Base-by-base conservation (phyloP, 2,888 invertebrate species). In the Ichneumoninae sp. region DNA sequence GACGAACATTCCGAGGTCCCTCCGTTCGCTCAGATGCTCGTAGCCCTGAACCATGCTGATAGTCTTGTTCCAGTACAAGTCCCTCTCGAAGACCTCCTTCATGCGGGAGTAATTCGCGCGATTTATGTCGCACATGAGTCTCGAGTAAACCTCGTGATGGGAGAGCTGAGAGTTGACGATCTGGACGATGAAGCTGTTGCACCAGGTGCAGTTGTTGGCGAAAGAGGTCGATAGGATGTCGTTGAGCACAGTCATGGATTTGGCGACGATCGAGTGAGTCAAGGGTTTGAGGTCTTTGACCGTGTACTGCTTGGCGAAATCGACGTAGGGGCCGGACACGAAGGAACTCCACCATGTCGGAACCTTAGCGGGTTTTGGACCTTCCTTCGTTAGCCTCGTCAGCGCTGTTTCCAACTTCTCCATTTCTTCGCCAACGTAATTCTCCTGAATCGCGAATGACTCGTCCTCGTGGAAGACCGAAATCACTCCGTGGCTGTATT, bases 31-130 rank as follows among this genome's bases (percentile, higher is more conserved):
- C n/a, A 92, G 72, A 52, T 87, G 87, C 33, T 85, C 85, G 74
- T 88, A 90, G 77, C 87, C 84, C 36, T 89, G 88, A 26, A 91
- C 82, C 94, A 95, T 95, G 81, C 87, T 93, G 19, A 94, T 89
- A 0, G 95, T 94, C 94, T 95, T 95, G 79, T 95, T 95, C 95
- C 95, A 95, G 79, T 95, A 94, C 89, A 95, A 95, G 84, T 95
- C 94, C 30, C 94, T 93, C 80, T 94, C 92, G 22, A 95, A 88
- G 0, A 93, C 89, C 10, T 90, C 89, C 79, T 94, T 92, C 0
- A 95, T 89, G 1, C 94, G 94, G 0, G 93, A 91, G 26, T 94
- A 86, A 66, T 89, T 92, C 92, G 95, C 91, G n/a, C 91, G 87
- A 47, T 93, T 90, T 68, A 95, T 86, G 44, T 94, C 93, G 82